Base-by-base conservation (phyloP, 1,140 invertebrate species). In the Bombus ignitus region DNA sequence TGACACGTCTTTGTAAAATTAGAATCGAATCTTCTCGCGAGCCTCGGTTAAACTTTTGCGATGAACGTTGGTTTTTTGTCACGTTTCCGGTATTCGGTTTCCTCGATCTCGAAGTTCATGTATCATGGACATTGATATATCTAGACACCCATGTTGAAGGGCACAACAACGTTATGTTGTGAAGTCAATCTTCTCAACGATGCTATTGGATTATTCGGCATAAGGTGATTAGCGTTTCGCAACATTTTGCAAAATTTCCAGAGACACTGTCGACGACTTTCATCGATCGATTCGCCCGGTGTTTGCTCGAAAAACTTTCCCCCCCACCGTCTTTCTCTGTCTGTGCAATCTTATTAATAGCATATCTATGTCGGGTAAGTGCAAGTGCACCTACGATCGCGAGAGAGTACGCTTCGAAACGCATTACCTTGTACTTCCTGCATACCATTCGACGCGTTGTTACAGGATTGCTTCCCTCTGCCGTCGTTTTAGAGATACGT, bases 321-420 rank as follows among this genome's bases (percentile, higher is more conserved):
- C 73, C 73, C 73, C 39, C 81, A 28, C 3, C 28, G 4, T 8
- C 47, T 59, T n/a, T 25, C 18, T 47, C 22, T n/a, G 32, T 18
- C 25, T n/a, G 12, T 44, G 66, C 66, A 66, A 87, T 83, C 75
- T 87, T 87, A 87, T 84, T 87, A 87, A 87, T 87, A 87, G 82
- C 75, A 35, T 70, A 74, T 73, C 47, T 85, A 44, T 85, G 76
- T 62, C 62, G 82, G 59, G 32, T 53, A 79, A 87, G 82, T 87
- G 71, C 86, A 84, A 87, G 75, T 59, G 81, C 86, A 83, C 81
- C 70, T n/a, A 37, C 28, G 57, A 53, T 65, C 28, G 22, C 53
- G 53, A 66, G 74, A 53, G 62, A 42, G 37, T 37, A 6, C 37
- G 44, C 1, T 44, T 53, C 42, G 66, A 83, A 83, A 76, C 57